Conservation (phyloP, 2,888 invertebrate species). For the Chymomyza fuscimana region DNA sequence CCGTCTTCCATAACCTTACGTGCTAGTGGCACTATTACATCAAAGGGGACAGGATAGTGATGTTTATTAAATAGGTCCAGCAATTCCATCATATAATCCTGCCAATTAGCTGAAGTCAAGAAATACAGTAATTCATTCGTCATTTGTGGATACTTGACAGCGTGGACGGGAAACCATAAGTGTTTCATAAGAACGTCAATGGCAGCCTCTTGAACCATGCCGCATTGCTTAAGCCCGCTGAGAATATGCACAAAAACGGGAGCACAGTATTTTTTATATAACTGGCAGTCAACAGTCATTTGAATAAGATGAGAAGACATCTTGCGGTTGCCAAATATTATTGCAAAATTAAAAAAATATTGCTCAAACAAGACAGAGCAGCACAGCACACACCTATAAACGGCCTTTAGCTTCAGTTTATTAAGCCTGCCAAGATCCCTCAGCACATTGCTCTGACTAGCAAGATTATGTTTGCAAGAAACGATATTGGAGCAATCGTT, state of each 20-base stretch:
- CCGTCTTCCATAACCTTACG: not conserved
- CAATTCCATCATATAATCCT: slow-evolving; percentile 26
- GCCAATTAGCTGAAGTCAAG: slow-evolving; percentile 41
- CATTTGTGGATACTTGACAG: slow-evolving; percentile 1
- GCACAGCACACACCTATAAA: slow-evolving; percentile 29
- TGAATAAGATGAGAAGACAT: slow-evolving; percentile 23
- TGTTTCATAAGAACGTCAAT: slow-evolving; percentile 36
- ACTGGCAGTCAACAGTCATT: slow-evolving; percentile 37
- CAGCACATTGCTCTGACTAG: slow-evolving; percentile 25
- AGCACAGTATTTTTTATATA: slow-evolving; percentile 25
- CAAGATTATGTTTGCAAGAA: slow-evolving; percentile 40
- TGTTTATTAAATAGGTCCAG: slow-evolving; percentile 14
- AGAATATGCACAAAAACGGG: slow-evolving; percentile 17
- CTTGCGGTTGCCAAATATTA: slow-evolving; percentile 29
- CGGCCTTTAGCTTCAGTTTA: not conserved
- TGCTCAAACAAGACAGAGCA: slow-evolving; percentile 25
- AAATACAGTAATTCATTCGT: slow-evolving; percentile 24
- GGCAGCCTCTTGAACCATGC: slow-evolving; percentile 8
- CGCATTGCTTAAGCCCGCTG: not conserved
- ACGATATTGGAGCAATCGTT: slow-evolving; percentile 5
- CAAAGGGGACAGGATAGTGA: slow-evolving; percentile 27
- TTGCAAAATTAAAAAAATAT: slow-evolving; percentile 27
- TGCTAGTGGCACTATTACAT: slow-evolving; percentile 15
- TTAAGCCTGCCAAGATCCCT: slow-evolving; percentile 20
- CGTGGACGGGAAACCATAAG: slow-evolving; percentile 36